phyloP scores from a whole-genome alignment of 2,888 invertebrate species.

The Pristionchus exspectatus region DNA sequence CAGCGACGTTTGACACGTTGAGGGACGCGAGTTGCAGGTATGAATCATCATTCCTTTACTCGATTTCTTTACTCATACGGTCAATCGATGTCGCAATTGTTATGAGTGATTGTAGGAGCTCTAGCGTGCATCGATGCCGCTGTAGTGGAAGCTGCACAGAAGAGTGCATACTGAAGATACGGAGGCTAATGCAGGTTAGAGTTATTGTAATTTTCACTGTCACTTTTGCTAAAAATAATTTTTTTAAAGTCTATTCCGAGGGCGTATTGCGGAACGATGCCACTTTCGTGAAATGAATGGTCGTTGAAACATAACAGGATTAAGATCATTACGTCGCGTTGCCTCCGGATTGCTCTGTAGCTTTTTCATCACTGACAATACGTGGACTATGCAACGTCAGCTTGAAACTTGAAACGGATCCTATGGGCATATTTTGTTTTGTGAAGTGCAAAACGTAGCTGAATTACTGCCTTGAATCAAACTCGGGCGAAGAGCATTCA shows the following conservation, averaged over 20 bases:
- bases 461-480: too few relatives aligned
- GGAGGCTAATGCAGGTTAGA: conserved; percentile 5
- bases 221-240: too few relatives aligned
- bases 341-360: neutral
- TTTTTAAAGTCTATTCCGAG: neutral
- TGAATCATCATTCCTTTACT: neutral
- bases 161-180: conserved; percentile 35
- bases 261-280: too few relatives aligned
- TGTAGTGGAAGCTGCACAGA: conserved; percentile 37
- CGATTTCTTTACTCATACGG: neutral
- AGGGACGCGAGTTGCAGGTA: neutral
- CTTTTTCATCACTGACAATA: neutral
- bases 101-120: neutral
- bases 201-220: neutral
- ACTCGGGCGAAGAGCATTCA: too few relatives aligned
- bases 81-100: neutral
- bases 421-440: too few relatives aligned
- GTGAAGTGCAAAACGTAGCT: too few relatives aligned
- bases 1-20: conserved; percentile 50
- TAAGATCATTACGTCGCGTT: too few relatives aligned
- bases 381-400: neutral
- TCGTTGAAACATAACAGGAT: neutral
- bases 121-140: neutral
- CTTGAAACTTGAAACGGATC: too few relatives aligned
- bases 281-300: too few relatives aligned